Evolutionary conservation across 2,888 invertebrate genomes (phyloP), one percentile per base, ranked within the genome.

Genomic region (Caenorhabditis panamensis): DNA sequence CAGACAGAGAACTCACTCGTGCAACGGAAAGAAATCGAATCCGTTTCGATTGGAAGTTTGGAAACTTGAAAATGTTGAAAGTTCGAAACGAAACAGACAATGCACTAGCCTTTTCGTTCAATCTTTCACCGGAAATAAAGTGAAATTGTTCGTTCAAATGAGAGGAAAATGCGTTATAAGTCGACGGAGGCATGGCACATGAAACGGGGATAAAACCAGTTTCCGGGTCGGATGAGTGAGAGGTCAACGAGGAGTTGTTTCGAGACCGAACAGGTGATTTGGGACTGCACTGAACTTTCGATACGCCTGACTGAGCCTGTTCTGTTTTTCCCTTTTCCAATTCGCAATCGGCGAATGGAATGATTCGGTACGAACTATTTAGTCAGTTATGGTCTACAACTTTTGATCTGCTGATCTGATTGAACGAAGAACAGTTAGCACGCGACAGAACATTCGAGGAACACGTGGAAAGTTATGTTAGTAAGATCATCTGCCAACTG

Each of bases 181-280:
- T 56, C 44, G 56, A n/a, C n/a, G 26, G 31, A 56, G 9, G 53
- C 13, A 54, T 63, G 62, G 56, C 53, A 61, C 56, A 62, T 59
- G n/a, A 62, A 53, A 63, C 44, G 54, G 20, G 41, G 63, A 72
- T 64, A 58, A 64, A 64, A 69, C 63, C 37, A 62, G 72, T 72
- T 72, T 72, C 72, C 72, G 72, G 72, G 41, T 9, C 59, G 8
- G 51, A 51, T 24, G 31, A 24, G 16, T 6, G 9, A 22, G 9
- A 6, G 20, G 13, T 62, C 62, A 62, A 53, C 71, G 62, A 44
- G 41, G 41, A 69, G 37, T 53, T 53, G 11, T 28, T 47, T 28
- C 41, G 13, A 41, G 41, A 41, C 13, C 9, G 41, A 41, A 13
- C 41, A 16, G 41, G 41, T 41, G 31, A 31, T 31, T 31, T n/a